These are phyloP conservation scores for Podiceps cristatus DNA, from an alignment of 2,113 vertebrate species.

Conservation along the genomic window DNA sequence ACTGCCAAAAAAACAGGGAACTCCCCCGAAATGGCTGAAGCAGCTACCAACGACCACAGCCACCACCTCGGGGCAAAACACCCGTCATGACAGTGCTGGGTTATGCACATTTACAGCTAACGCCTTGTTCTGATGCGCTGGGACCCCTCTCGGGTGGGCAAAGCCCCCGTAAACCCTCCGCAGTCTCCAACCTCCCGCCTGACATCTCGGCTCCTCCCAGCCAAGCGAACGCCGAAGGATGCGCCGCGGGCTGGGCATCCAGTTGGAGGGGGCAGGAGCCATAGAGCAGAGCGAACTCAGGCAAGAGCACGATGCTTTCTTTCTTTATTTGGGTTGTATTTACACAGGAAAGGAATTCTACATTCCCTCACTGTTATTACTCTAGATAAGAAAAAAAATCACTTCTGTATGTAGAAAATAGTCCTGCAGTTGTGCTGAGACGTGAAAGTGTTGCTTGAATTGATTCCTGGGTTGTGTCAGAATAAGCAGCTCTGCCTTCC, in stretches of 20 bases:
- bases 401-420: neutral
- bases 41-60: neutral
- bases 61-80: too few species aligned
- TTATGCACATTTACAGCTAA: neutral
- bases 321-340: conserved; percentile 57
- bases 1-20: neutral
- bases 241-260: fast-evolving
- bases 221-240: neutral
- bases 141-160: neutral
- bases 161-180: neutral
- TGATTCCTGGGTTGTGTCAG: conserved; percentile 35
- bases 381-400: conserved; percentile 11
- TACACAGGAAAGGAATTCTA: conserved; percentile 61
- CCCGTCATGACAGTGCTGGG: neutral
- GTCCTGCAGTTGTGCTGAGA: neutral
- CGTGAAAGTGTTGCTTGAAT: neutral
- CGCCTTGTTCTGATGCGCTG: neutral
- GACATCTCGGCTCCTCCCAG: neutral
- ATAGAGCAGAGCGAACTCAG: neutral
- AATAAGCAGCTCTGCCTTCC: conserved; percentile 15
- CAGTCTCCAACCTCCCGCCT: neutral
- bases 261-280: neutral
- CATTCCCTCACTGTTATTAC: conserved; percentile 14
- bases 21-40: neutral
- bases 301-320: neutral